Conservation (phyloP, 1,140 invertebrate species). For the Trichoplusia ni region DNA sequence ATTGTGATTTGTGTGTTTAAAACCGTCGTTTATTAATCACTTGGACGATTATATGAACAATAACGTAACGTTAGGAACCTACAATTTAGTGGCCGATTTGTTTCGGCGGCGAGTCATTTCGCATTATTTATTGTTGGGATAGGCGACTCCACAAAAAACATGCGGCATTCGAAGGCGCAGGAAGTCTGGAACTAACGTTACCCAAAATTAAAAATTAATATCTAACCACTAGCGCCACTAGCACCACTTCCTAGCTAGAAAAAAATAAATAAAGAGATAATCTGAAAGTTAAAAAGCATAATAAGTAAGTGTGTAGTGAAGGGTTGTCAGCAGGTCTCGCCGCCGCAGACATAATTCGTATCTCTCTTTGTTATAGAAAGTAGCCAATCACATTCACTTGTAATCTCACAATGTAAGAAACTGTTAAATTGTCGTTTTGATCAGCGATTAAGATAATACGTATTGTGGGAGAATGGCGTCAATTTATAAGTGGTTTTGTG, state of each 20-base stretch:
- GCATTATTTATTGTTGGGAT: constrained; percentile 24
- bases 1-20: constrained; percentile 42
- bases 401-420: constrained; percentile 15
- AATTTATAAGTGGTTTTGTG: constrained; percentile 23
- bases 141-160: constrained; percentile 18
- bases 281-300: too few species aligned
- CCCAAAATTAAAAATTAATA: too few species aligned
- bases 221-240: too few species aligned
- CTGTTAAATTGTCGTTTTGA: constrained; percentile 31
- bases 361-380: too few species aligned
- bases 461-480: constrained; percentile 23
- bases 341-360: too few species aligned
- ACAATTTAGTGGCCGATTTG: constrained; percentile 10
- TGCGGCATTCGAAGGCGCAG: neutral
- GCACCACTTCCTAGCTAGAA: too few species aligned
- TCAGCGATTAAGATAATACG: constrained; percentile 26
- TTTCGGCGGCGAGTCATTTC: neutral
- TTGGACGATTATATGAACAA: constrained; percentile 22
- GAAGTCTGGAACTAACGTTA: neutral
- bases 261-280: too few species aligned
- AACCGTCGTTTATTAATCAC: constrained; percentile 48
- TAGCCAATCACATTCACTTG: constrained; percentile 9
- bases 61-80: constrained; percentile 1
- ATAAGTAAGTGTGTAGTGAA: too few species aligned
- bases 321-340: neutral